A percentile compares a stretch with the other conserved stretches of the same genome.
Evolutionary conservation across 1,140 invertebrate genomes (phyloP).

Genomic region (Ceratitis capitata): DNA sequence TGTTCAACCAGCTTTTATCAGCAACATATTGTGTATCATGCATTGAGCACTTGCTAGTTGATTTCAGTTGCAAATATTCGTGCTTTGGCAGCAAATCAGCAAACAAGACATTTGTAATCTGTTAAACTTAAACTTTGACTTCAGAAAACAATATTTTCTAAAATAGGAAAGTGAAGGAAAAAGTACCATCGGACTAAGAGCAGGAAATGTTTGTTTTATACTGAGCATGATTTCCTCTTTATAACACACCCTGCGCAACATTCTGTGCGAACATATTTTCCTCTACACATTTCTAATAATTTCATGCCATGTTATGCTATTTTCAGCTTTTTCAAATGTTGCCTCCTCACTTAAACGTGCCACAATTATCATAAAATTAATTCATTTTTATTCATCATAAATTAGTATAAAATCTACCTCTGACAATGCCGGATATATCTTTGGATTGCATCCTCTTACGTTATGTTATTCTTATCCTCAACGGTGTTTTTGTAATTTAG

Average conservation of each 20-base stretch:
- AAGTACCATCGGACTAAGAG: no score
- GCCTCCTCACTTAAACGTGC: neutral
- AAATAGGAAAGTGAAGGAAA: no score
- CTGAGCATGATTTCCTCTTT: no score
- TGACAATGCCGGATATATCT: neutral
- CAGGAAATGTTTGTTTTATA: neutral
- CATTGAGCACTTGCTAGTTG: no score
- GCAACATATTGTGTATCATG: neutral
- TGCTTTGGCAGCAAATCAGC: neutral
- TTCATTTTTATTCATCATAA: constrained; percentile 16
- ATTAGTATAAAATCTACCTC: neutral
- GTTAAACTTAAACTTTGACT: neutral
- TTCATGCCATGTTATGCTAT: neutral
- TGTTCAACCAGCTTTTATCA: neutral
- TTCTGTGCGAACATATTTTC: neutral
- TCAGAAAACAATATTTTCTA: no score
- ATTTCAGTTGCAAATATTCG: no score
- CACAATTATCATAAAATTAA: constrained; percentile 25
- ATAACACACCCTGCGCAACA: neutral
- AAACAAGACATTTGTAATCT: neutral
- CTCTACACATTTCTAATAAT: no score
- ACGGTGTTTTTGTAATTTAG: no score
- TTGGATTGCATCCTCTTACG: neutral
- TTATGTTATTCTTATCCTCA: no score
- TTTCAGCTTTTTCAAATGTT: neutral